These are phyloP conservation scores for Microcebus griseorufus DNA, from an alignment of 2,113 vertebrate species.

Conservation along the genomic window DNA sequence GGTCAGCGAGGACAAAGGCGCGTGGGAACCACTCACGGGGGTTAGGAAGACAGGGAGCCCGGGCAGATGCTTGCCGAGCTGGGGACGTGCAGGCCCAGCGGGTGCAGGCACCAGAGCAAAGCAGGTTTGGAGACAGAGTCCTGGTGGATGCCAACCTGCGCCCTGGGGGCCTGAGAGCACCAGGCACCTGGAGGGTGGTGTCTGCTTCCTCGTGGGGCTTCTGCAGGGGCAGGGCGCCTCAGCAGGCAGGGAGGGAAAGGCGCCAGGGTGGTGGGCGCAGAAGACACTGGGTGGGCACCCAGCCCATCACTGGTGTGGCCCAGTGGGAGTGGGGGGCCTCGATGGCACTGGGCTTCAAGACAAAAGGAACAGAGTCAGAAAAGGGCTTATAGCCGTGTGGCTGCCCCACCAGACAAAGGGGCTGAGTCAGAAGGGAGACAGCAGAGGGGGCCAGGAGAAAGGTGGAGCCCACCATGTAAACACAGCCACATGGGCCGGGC, in stretches of 20 bases:
- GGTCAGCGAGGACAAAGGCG: background rate
- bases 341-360: background rate
- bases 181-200: background rate
- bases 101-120: background rate
- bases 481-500: background rate
- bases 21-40: background rate
- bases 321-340: too few species aligned
- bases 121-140: background rate
- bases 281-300: background rate
- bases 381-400: background rate
- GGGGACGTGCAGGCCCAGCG: background rate
- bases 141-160: background rate
- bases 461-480: too few species aligned
- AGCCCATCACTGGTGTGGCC: background rate
- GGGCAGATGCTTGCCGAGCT: background rate
- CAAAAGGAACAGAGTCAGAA: background rate
- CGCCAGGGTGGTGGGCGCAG: background rate
- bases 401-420: background rate
- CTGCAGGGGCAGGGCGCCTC: background rate
- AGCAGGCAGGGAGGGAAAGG: background rate
- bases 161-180: background rate
- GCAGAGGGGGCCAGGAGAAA: background rate
- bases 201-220: background rate
- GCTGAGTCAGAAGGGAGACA: rapidly evolving
- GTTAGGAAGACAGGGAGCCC: background rate